Base-by-base conservation (phyloP, 2,888 invertebrate species). In the Diadromus collaris region DNA sequence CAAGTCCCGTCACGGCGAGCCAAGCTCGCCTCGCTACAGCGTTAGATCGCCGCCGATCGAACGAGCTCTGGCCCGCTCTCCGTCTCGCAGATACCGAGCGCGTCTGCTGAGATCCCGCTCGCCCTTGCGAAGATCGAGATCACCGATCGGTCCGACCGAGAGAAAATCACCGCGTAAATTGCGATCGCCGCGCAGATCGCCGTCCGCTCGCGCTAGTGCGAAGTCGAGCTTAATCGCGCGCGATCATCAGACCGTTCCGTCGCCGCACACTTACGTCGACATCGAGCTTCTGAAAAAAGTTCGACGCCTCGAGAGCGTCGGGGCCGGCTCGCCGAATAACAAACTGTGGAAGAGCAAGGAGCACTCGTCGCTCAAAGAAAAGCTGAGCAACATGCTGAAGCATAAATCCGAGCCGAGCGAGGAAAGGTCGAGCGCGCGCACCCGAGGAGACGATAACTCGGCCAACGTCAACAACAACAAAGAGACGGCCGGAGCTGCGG, bases 341-440 rank as follows among this genome's bases (percentile, higher is more conserved):
- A 84, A 78, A 21, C 67, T 82, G 1, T 83, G 75, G 38, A 85
- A 83, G 46, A 82, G 60, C 21, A 86, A 84, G 24, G 87, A 86
- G n/a, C 84, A 84, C 60, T 85, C 87, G 3, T 90, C 90, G 7
- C 80, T 90, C 29, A 90, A 89, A 64, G 89, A 90, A 1, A 90
- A 91, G 58, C 73, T 91, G 21, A 84, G 83, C 46, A 88, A 88
- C 44, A 89, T 90, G 74, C 78, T 90, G 46, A 89, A 87, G 7
- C 72, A 64, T n/a, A 60, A 71, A 29, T 54, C 51, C 21, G 69
- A 65, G 38, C 10, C 2, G 48, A 60, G 29, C 7, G 29, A 46
- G 0, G 72, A 69, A 13, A 77, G 61, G 19, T 51, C 24, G 38
- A 27, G 21, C 1, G 4, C n/a, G 27, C 67, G 41, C 5, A 68